Conservation (phyloP, 1,140 invertebrate genomes). For the Watersipora subatra region DNA sequence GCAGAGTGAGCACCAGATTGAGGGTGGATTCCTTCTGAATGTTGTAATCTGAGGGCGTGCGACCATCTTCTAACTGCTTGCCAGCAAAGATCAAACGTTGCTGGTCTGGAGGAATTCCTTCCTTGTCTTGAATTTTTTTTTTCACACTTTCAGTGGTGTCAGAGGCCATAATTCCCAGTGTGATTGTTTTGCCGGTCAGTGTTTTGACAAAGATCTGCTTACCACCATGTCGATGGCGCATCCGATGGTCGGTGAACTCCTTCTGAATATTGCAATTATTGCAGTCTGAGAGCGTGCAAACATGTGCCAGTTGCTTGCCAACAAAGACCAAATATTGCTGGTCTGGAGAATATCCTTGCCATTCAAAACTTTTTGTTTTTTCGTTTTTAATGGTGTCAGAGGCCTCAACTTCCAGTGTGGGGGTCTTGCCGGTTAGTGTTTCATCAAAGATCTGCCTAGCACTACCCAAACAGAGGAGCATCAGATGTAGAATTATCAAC, state of each 20-base stretch:
- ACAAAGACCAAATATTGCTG: conserved; percentile 43
- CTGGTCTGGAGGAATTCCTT: no score
- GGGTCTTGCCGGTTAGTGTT: conserved; percentile 46
- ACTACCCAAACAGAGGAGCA: conserved; percentile 20
- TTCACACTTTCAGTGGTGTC: conserved; percentile 41
- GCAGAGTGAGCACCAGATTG: no score
- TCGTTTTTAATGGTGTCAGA: no score
- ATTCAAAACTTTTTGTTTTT: conserved; percentile 66
- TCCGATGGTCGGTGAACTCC: no score
- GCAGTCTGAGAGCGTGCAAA: conserved; percentile 45
- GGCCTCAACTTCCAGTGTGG: conserved; percentile 38
- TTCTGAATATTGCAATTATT: no score
- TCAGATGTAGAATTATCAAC: no score
- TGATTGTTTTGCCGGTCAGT: no score
- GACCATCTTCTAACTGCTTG: no score
- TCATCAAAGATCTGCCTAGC: conserved; percentile 47
- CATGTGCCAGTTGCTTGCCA: conserved; percentile 46
- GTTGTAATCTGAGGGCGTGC: no score
- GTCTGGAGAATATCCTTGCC: conserved; percentile 71
- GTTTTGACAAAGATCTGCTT: conserved; percentile 48
- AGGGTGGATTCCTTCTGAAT: no score
- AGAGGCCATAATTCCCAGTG: conserved; percentile 43
- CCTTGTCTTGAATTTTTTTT: no score
- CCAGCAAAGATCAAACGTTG: no score
- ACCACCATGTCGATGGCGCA: conserved; percentile 20